Conservation (phyloP, 2,113 vertebrate species). For the Dissostichus mawsoni region DNA sequence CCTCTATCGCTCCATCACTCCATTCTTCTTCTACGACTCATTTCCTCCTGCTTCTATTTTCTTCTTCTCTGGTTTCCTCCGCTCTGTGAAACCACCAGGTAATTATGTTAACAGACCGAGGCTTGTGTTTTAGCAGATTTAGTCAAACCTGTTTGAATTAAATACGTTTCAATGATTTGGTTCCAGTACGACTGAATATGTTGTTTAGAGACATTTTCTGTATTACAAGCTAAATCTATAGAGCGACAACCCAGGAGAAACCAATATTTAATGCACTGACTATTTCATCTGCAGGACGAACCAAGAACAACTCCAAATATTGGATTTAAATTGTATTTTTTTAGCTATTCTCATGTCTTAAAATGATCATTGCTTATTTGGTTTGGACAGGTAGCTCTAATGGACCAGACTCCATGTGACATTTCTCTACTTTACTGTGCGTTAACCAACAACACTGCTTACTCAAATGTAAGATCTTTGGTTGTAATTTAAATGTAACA, state of each 20-base stretch:
- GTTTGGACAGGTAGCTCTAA: no score
- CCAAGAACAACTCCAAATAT: neutral
- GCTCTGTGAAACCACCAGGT: no score
- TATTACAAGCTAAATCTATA: neutral
- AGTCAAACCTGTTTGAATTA: neutral
- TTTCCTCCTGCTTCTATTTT: no score
- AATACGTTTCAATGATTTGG: neutral
- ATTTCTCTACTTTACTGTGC: no score
- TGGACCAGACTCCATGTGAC: no score
- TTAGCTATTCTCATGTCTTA: no score
- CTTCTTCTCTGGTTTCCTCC: neutral
- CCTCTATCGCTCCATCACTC: slow-evolving; percentile 17
- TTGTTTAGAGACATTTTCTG: neutral
- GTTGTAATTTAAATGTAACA: neutral
- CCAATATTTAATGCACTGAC: no score
- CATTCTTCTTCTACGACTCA: neutral
- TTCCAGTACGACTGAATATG: neutral
- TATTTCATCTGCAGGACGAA: no score
- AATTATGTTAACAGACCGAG: neutral
- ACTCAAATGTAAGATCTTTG: neutral
- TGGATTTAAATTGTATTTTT: neutral
- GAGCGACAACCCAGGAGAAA: no score
- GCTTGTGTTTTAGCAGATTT: neutral
- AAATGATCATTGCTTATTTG: no score
- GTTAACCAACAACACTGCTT: no score